Evolutionary conservation across 2,888 invertebrate species (phyloP).

Genomic region (Lochmaea capreae): DNA sequence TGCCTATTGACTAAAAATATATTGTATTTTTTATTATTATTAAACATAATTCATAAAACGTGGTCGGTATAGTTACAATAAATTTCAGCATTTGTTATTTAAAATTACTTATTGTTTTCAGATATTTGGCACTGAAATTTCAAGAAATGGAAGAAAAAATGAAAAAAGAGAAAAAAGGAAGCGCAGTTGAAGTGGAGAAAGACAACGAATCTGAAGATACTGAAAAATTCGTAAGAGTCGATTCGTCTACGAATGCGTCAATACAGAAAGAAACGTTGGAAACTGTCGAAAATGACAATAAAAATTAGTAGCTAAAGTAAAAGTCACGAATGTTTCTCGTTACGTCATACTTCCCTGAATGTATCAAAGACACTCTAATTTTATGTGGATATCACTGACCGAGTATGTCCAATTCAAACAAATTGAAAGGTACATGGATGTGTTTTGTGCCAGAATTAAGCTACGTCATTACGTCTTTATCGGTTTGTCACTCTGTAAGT

Average conservation of each 20-base stretch:
- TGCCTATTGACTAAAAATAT: too few species aligned
- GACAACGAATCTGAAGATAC: conserved; percentile 53
- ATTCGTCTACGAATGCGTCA: conserved; percentile 20
- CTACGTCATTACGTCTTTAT: too few species aligned
- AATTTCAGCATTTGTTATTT: background rate
- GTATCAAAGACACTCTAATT: too few species aligned
- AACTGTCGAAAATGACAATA: conserved; percentile 44
- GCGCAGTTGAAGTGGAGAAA: conserved; percentile 56
- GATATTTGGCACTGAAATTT: conserved; percentile 85
- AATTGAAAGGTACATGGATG: too few species aligned
- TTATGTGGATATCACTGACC: too few species aligned
- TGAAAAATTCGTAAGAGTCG: conserved; percentile 41
- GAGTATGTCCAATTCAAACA: too few species aligned
- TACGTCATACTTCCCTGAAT: too few species aligned
- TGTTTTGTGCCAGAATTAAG: too few species aligned
- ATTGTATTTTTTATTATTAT: too few species aligned
- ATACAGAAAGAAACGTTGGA: conserved; percentile 42
- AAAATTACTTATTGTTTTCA: conserved; percentile 59
- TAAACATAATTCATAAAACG: background rate
- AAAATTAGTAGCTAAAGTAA: conserved; percentile 23
- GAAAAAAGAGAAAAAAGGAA: conserved; percentile 73
- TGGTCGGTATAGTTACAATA: too few species aligned
- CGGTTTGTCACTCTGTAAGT: too few species aligned
- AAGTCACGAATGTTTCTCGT: too few species aligned
- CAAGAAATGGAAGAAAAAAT: conserved; percentile 89